Percentiles rank a stretch among this genome's conserved stretches.
Conservation (phyloP, 2,113 vertebrate genomes). For the Odontophorus gujanensis region DNA sequence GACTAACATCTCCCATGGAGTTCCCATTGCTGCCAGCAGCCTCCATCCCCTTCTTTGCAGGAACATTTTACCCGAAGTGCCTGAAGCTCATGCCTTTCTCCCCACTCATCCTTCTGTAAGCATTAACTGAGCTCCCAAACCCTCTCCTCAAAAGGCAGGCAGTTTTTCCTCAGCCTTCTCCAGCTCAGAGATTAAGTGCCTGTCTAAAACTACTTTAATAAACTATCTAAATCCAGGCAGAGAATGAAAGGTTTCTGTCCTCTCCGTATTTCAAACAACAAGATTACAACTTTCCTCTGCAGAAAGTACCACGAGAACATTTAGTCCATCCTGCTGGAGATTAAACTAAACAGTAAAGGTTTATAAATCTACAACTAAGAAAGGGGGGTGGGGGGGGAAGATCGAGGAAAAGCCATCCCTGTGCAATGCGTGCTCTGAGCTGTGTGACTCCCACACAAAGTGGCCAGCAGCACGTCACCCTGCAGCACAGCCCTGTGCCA, state of each 20-base stretch:
- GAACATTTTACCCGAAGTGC: background rate
- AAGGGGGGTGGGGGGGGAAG: background rate
- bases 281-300: background rate
- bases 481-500: too few species aligned
- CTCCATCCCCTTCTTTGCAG: background rate
- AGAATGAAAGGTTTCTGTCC: background rate
- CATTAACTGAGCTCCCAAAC: background rate
- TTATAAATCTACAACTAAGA: background rate
- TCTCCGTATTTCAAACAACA: background rate
- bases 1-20: background rate
- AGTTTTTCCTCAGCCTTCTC: background rate
- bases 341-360: background rate
- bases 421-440: background rate
- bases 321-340: background rate
- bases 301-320: background rate
- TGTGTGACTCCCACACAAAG: accelerated
- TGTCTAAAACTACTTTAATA: background rate
- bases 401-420: background rate
- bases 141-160: background rate
- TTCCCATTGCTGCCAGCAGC: background rate
- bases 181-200: background rate
- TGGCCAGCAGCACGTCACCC: background rate
- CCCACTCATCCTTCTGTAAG: background rate
- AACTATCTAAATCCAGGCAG: background rate
- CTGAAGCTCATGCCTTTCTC: background rate